These are phyloP conservation scores for Chauna torquata DNA, from an alignment of 2,113 vertebrate genomes.

Conservation along the genomic window DNA sequence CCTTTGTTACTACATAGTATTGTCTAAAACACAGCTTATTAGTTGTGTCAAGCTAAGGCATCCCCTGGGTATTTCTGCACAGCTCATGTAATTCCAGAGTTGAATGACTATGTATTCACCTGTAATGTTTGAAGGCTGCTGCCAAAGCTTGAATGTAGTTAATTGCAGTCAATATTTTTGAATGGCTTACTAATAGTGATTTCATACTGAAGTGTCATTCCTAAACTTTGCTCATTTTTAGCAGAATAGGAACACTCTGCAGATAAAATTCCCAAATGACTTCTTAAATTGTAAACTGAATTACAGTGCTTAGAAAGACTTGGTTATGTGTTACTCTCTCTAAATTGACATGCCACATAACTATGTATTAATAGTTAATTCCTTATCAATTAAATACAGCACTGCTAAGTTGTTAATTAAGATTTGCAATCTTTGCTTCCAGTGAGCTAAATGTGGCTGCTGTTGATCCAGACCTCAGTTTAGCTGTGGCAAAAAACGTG, in stretches of 20 bases:
- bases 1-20: conserved; percentile 10
- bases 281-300: conserved; percentile 63
- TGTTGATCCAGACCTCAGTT: conserved; percentile 87
- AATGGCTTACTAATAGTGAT: conserved; percentile 68
- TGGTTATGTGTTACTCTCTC: conserved; percentile 8
- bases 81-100: conserved; percentile 67
- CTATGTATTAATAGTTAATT: conserved; percentile 4
- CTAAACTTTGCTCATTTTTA: conserved; percentile 62
- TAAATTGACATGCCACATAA: conserved; percentile 21
- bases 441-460: conserved; percentile 96
- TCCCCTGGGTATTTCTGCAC: conserved; percentile 73
- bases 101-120: conserved; percentile 64
- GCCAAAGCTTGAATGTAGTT: conserved; percentile 63
- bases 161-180: conserved; percentile 73
- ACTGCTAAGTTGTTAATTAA: not conserved
- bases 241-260: conserved; percentile 43
- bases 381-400: not conserved
- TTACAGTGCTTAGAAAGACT: conserved; percentile 12
- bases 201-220: conserved; percentile 62
- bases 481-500: conserved; percentile 93
- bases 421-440: conserved; percentile 52
- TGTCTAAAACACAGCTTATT: conserved; percentile 70
- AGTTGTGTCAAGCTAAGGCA: conserved; percentile 61
- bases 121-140: conserved; percentile 69
- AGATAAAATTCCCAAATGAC: conserved; percentile 46